Evolutionary conservation across 2,113 vertebrate species (phyloP).

Genomic region (Telmatochromis brachygnathus): DNA sequence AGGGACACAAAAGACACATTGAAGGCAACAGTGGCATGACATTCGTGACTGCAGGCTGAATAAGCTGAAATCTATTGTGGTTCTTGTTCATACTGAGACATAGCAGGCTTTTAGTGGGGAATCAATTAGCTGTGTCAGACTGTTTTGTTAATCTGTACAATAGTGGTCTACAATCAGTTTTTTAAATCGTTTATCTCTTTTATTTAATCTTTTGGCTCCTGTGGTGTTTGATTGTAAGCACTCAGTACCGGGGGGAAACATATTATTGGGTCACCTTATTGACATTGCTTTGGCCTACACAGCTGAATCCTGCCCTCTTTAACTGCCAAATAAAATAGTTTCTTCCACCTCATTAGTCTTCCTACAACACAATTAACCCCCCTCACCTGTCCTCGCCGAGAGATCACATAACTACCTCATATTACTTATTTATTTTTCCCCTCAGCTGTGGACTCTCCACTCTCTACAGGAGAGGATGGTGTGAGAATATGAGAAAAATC

Average conservation of each 20-base stretch:
- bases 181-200: background rate
- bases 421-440: background rate
- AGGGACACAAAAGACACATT: background rate
- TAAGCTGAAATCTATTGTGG: background rate
- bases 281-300: too few species aligned
- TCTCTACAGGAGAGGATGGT: background rate
- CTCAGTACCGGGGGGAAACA: too few species aligned
- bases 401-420: background rate
- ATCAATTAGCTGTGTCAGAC: background rate
- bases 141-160: background rate
- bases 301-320: too few species aligned
- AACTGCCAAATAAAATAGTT: too few species aligned
- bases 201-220: background rate
- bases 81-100: background rate
- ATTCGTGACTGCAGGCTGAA: background rate
- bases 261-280: too few species aligned
- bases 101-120: rapidly evolving
- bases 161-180: background rate
- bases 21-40: background rate
- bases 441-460: background rate
- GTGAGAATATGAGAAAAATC: background rate
- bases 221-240: background rate
- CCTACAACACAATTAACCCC: background rate
- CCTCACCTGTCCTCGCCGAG: background rate
- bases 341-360: too few species aligned